These are phyloP conservation scores for Thymelicus sylvestris DNA, from an alignment of 2,888 invertebrate species.

Conservation along the genomic window DNA sequence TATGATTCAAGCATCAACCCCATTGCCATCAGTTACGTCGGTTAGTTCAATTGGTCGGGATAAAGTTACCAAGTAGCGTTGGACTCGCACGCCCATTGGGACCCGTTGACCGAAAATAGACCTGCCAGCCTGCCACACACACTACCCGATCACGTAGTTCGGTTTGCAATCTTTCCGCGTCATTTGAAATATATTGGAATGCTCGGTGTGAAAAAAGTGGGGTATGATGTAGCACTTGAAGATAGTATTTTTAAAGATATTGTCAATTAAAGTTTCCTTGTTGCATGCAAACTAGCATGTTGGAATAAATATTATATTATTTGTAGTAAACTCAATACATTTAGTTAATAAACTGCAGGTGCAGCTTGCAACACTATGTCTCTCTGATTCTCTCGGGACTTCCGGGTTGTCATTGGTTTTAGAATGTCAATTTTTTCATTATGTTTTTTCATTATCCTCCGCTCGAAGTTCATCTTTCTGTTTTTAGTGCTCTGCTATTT, in stretches of 20 bases:
- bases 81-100: constrained; percentile 60
- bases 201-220: constrained; percentile 36
- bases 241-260: background rate
- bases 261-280: too few species aligned
- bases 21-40: constrained; percentile 34
- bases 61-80: constrained; percentile 52
- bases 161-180: constrained; percentile 49
- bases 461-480: too few species aligned
- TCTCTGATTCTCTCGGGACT: too few species aligned
- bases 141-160: constrained; percentile 55
- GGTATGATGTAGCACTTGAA: background rate
- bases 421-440: too few species aligned
- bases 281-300: too few species aligned
- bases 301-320: too few species aligned
- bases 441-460: too few species aligned
- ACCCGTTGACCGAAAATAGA: constrained; percentile 65
- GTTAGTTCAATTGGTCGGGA: constrained; percentile 47
- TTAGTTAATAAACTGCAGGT: too few species aligned
- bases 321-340: too few species aligned
- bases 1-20: constrained; percentile 26
- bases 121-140: constrained; percentile 48
- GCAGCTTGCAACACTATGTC: too few species aligned
- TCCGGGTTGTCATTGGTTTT: too few species aligned
- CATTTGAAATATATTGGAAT: constrained; percentile 46
- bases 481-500: too few species aligned